A percentile compares a stretch with the other conserved stretches of the same genome.
Evolutionary conservation across 2,888 invertebrate genomes (phyloP).

Genomic region (Phyllotreta cruciferae): DNA sequence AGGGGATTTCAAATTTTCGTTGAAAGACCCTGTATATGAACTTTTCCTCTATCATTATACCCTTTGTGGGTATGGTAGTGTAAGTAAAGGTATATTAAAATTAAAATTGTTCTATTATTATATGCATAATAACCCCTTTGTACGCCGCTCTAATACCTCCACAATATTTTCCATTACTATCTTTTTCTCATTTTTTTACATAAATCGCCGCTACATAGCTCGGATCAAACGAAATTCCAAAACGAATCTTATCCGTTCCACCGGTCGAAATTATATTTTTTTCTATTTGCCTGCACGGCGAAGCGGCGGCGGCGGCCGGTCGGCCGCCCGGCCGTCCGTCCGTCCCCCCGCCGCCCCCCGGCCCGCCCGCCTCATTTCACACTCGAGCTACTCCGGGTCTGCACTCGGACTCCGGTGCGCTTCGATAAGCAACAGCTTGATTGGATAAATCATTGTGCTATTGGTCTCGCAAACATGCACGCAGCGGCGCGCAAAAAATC

Average conservation of each 20-base stretch:
- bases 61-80: no score
- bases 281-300: neutral
- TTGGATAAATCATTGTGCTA: constrained; percentile 55
- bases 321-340: neutral
- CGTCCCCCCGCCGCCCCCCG: neutral
- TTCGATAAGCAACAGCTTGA: constrained; percentile 52
- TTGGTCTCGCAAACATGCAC: constrained; percentile 50
- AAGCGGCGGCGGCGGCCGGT: constrained; percentile 3
- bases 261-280: constrained; percentile 10
- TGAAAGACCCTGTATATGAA: no score
- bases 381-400: constrained; percentile 48
- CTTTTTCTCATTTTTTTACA: neutral
- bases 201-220: neutral
- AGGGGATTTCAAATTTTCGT: no score
- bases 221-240: constrained; percentile 11
- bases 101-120: no score
- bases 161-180: neutral
- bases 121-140: no score
- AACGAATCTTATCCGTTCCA: constrained; percentile 17
- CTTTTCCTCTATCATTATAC: no score
- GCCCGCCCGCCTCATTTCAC: constrained; percentile 53
- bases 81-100: no score
- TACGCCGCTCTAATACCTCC: no score
- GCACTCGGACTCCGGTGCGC: constrained; percentile 50
- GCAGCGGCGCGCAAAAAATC: neutral